phyloP scores from a whole-genome alignment of 2,888 invertebrate genomes.

The Bursaphelenchus okinawaensis region DNA sequence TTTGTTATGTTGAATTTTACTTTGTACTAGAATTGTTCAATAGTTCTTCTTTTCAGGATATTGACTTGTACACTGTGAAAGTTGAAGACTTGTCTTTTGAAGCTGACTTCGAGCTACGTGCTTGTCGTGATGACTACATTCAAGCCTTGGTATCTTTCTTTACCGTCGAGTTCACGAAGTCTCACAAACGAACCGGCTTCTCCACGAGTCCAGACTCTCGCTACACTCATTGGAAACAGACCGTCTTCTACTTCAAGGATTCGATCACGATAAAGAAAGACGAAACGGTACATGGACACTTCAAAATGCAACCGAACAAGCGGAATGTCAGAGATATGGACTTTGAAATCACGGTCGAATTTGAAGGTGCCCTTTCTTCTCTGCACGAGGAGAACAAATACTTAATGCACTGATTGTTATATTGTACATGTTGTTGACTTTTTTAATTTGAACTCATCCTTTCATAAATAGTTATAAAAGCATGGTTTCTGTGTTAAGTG shows the following conservation, averaged over 20 bases:
- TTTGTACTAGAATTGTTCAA: not conserved
- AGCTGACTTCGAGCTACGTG: slow-evolving; percentile 66
- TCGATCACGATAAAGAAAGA: slow-evolving; percentile 89
- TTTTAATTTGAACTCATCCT: not conserved
- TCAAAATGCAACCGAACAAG: slow-evolving; percentile 84
- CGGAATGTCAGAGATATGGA: slow-evolving; percentile 92
- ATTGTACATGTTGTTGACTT: not conserved
- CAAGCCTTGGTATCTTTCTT: slow-evolving; percentile 96
- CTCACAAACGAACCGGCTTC: slow-evolving; percentile 94
- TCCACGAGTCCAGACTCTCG: slow-evolving; percentile 91
- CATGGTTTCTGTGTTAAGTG: no score
- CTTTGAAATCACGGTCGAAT: slow-evolving; percentile 68
- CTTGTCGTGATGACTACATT: slow-evolving; percentile 60
- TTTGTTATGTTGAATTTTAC: no score
- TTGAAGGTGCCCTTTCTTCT: slow-evolving; percentile 50
- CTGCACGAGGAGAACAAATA: slow-evolving; percentile 60
- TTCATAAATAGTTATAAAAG: not conserved
- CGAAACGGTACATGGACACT: slow-evolving; percentile 72
- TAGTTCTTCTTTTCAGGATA: slow-evolving; percentile 65
- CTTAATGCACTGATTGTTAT: slow-evolving; percentile 61
- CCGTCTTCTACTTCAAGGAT: slow-evolving; percentile 88
- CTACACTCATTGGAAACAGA: slow-evolving; percentile 99
- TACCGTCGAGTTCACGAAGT: slow-evolving; percentile 97
- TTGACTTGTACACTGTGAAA: slow-evolving; percentile 94
- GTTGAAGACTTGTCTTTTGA: slow-evolving; percentile 87